A percentile compares a stretch with the other conserved stretches of the same genome.
Conservation (phyloP, 1,140 invertebrate species). For the Spodoptera litura region DNA sequence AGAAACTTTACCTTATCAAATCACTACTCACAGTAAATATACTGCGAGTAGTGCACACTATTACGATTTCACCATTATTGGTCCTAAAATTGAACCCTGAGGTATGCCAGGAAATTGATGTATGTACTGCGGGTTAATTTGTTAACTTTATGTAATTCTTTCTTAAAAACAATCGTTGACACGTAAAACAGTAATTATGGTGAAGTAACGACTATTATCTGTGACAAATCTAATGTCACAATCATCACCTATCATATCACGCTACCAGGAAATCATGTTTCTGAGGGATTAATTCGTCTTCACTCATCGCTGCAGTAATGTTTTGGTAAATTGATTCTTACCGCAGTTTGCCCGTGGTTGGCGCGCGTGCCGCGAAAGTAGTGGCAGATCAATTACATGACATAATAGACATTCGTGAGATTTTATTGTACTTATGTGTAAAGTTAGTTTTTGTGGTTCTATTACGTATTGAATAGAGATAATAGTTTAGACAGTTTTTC, state of each 20-base stretch:
- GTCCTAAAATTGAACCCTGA: neutral
- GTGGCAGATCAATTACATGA: conserved; percentile 38
- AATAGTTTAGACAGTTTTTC: conserved; percentile 5
- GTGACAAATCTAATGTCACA: conserved; percentile 43
- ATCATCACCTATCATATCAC: conserved; percentile 14
- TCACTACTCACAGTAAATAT: too few relatives aligned
- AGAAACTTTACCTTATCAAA: too few relatives aligned
- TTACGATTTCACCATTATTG: neutral
- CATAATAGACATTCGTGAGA: conserved; percentile 36
- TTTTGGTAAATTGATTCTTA: conserved; percentile 44
- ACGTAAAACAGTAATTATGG: conserved; percentile 29
- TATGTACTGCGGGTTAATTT: neutral
- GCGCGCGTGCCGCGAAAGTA: conserved; percentile 38
- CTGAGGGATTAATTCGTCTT: conserved; percentile 31
- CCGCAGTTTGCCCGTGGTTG: conserved; percentile 24
- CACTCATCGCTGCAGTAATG: conserved; percentile 18
- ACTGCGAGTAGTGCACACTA: too few relatives aligned
- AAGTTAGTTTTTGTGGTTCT: neutral
- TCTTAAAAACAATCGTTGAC: conserved; percentile 16
- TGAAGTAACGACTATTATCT: conserved; percentile 29
- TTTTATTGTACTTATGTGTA: conserved; percentile 30
- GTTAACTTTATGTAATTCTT: neutral
- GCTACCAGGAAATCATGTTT: conserved; percentile 39
- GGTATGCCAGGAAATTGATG: neutral
- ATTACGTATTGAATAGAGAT: conserved; percentile 24